Conservation (phyloP, 2,888 invertebrate genomes). For the Dasypogon diadema region DNA sequence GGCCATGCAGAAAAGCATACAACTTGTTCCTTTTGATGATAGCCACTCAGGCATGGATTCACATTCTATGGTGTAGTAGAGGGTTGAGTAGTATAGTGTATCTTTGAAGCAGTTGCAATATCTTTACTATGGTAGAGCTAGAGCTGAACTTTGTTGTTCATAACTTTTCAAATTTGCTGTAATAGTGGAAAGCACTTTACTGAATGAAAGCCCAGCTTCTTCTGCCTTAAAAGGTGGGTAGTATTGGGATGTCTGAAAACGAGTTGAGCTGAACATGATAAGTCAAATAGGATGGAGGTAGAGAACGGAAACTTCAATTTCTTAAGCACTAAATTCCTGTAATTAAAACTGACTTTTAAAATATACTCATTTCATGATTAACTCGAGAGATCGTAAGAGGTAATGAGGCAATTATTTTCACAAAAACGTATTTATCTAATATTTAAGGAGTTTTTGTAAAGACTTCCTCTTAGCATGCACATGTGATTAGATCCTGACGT, state of each 20-base stretch:
- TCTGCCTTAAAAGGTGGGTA: background rate
- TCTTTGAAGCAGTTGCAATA: constrained; percentile 44
- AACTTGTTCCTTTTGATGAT: constrained; percentile 39
- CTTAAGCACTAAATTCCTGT: constrained; percentile 42
- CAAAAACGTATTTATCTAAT: background rate
- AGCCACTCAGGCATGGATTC: constrained; percentile 37
- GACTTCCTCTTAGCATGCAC: background rate
- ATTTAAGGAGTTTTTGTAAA: background rate
- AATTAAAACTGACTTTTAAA: constrained; percentile 37
- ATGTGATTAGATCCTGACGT: too few species aligned
- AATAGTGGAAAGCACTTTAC: constrained; percentile 49
- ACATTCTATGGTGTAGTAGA: constrained; percentile 16
- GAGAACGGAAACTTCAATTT: constrained; percentile 28
- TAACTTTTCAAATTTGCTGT: constrained; percentile 48
- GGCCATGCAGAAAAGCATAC: constrained; percentile 47
- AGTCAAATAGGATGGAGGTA: constrained; percentile 18
- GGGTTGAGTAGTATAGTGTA: constrained; percentile 8
- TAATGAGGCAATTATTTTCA: too few species aligned
- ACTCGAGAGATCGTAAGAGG: too few species aligned
- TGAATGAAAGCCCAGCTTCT: constrained; percentile 43
- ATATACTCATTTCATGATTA: constrained; percentile 38
- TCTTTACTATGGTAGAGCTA: constrained; percentile 35
- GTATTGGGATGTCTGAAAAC: constrained; percentile 17
- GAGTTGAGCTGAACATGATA: constrained; percentile 15
- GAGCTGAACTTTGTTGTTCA: constrained; percentile 39